Conservation (phyloP, 2,797 vertebrate species). For the Chrosomus eos region DNA sequence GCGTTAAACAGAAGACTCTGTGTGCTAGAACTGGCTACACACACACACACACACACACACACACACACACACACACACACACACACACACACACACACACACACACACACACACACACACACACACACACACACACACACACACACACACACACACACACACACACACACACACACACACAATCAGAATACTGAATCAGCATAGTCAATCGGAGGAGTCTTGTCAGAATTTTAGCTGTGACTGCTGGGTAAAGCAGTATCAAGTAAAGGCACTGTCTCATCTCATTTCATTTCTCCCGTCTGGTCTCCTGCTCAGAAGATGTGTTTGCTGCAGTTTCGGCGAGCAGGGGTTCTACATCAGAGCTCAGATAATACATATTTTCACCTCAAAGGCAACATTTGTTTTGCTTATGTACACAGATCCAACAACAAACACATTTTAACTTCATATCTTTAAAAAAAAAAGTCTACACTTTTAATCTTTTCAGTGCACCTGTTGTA, state of each 20-base stretch:
- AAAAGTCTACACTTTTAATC: background rate
- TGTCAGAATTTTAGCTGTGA: background rate
- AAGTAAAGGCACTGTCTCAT: constrained; percentile 19
- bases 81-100: constrained; percentile 22
- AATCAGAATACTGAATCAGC: constrained; percentile 39
- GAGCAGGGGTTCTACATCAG: constrained; percentile 11
- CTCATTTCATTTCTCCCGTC: constrained; percentile 5
- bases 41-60: constrained; percentile 27
- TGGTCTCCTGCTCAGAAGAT: background rate
- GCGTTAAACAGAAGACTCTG: constrained; percentile 51
- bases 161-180: constrained; percentile 27
- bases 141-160: constrained; percentile 25
- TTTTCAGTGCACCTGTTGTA: constrained; percentile 8
- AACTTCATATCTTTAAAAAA: background rate
- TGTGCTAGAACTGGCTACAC: constrained; percentile 46
- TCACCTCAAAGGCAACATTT: constrained; percentile 20
- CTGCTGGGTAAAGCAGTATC: constrained; percentile 7
- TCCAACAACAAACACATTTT: background rate
- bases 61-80: constrained; percentile 21
- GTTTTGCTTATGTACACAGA: background rate
- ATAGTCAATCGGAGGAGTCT: background rate
- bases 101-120: constrained; percentile 30
- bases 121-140: constrained; percentile 15
- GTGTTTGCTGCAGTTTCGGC: background rate
- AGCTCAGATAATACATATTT: constrained; percentile 9